Conservation (phyloP, 53 echinoderm and acorn worm species). For the Echinarachnius parma region DNA sequence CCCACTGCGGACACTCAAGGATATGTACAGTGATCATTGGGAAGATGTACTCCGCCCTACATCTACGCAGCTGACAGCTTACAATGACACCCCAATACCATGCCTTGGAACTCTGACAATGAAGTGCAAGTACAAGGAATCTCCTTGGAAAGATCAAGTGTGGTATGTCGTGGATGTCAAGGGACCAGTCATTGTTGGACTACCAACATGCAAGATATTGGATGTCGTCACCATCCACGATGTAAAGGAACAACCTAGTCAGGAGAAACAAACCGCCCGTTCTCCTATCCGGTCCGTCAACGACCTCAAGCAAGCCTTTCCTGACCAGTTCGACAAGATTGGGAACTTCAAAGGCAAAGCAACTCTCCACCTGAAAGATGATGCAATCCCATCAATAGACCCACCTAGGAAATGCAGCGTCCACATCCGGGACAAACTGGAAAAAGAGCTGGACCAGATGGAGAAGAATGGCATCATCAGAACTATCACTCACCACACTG, state of each 20-base stretch:
- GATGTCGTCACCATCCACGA: slow-evolving; percentile 56
- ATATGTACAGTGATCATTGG: slow-evolving; percentile 52
- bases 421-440: slow-evolving; percentile 44
- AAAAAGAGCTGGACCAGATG: slow-evolving; percentile 52
- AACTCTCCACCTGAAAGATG: slow-evolving; percentile 49
- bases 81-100: too few relatives aligned
- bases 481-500: slow-evolving; percentile 41
- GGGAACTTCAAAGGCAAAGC: slow-evolving; percentile 57
- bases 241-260: not conserved
- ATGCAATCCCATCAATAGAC: slow-evolving; percentile 36
- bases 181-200: slow-evolving; percentile 57
- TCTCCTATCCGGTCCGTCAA: not conserved
- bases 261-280: too few relatives aligned
- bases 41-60: slow-evolving; percentile 24
- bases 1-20: slow-evolving; percentile 41
- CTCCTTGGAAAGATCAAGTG: slow-evolving; percentile 21
- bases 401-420: slow-evolving; percentile 41
- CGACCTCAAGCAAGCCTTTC: slow-evolving; percentile 11
- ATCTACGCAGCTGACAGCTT: too few relatives aligned
- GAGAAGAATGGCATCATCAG: slow-evolving; percentile 43
- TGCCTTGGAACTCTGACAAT: too few relatives aligned
- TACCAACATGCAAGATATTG: slow-evolving; percentile 47
- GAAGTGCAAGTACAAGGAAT: too few relatives aligned
- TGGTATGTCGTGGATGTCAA: slow-evolving; percentile 61
- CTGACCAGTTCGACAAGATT: slow-evolving; percentile 51